These are phyloP conservation scores for Trichonephila inaurata DNA, from an alignment of 1,140 invertebrate genomes.

Conservation along the genomic window DNA sequence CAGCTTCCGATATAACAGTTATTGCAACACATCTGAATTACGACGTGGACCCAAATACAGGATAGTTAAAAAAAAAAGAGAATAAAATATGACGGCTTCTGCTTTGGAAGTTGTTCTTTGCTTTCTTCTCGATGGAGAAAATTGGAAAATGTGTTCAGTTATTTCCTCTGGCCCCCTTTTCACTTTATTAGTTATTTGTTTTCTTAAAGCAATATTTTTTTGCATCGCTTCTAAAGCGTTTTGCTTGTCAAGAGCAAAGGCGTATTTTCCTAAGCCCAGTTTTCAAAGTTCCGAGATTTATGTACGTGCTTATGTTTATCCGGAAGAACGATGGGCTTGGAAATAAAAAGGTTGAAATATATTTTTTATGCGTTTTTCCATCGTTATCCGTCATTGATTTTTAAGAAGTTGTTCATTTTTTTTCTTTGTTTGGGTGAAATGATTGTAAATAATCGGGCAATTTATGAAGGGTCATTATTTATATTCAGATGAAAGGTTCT, in stretches of 20 bases:
- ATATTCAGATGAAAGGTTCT: not conserved
- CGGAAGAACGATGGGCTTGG: not conserved
- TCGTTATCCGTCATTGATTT: not conserved
- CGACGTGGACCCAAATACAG: not conserved
- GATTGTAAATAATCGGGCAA: too few relatives aligned
- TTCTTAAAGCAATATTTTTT: conserved; percentile 45
- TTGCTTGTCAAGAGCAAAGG: not conserved
- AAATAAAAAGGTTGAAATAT: not conserved
- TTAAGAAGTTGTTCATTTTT: not conserved
- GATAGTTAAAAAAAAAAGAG: not conserved
- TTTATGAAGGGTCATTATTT: not conserved
- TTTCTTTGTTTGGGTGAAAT: too few relatives aligned
- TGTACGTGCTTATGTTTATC: not conserved
- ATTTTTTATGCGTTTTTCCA: not conserved
- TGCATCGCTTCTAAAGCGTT: not conserved
- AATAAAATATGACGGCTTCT: not conserved
- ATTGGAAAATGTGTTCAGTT: not conserved
- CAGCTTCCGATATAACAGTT: conserved; percentile 43
- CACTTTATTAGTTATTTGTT: conserved; percentile 62
- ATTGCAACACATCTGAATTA: conserved; percentile 49
- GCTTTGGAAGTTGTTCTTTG: not conserved
- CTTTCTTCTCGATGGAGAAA: not conserved
- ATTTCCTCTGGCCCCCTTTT: not conserved
- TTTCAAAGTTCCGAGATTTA: not conserved
- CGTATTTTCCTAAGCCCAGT: not conserved